Conservation (phyloP, 1,140 invertebrate species). For the Lucilia cuprina region DNA sequence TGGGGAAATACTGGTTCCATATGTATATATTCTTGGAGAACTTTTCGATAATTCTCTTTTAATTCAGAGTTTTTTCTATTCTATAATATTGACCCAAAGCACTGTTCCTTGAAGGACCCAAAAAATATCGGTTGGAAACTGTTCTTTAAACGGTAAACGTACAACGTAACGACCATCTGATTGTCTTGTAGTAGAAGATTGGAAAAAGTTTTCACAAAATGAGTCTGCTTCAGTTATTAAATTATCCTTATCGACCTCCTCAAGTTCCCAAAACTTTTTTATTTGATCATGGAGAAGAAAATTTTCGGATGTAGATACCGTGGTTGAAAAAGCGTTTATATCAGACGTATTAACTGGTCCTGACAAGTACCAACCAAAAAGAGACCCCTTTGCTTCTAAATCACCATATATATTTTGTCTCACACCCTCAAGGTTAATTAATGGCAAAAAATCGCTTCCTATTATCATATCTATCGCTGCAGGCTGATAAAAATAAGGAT, state of each 20-base stretch:
- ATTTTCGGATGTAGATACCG: neutral
- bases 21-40: conserved; percentile 24
- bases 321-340: neutral
- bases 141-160: too few relatives aligned
- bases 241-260: neutral
- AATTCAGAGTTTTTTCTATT: neutral
- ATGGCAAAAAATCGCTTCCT: too few relatives aligned
- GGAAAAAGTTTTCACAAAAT: neutral
- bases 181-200: neutral
- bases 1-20: neutral
- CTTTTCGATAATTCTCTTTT: neutral
- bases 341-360: neutral
- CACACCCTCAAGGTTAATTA: too few relatives aligned
- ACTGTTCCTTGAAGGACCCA: neutral
- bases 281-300: neutral
- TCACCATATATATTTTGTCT: too few relatives aligned
- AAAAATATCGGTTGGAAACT: too few relatives aligned
- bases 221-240: neutral
- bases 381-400: too few relatives aligned
- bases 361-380: too few relatives aligned
- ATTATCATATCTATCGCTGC: too few relatives aligned
- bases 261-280: neutral
- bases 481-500: neutral
- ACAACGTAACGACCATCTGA: too few relatives aligned
- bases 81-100: neutral